A percentile compares a stretch with the other conserved stretches of the same genome.
phyloP scores from a whole-genome alignment of 2,113 vertebrate genomes.

The Asarcornis scutulata region DNA sequence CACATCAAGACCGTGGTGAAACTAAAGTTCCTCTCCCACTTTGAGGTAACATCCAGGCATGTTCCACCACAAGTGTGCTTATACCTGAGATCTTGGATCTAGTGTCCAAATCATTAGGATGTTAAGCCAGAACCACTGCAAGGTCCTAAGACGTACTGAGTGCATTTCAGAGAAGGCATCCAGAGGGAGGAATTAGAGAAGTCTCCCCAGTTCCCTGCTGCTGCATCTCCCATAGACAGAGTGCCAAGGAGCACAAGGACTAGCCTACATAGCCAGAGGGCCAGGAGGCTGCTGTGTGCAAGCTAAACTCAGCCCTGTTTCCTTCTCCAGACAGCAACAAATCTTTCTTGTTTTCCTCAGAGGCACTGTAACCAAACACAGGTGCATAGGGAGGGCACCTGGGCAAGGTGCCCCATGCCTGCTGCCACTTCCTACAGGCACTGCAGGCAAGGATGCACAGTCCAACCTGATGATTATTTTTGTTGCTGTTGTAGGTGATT shows the following conservation, averaged over 20 bases:
- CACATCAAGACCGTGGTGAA: neutral
- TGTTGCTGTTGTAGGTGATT: slow-evolving; percentile 37
- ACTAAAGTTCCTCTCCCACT: neutral
- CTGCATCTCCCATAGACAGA: neutral
- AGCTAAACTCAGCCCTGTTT: neutral
- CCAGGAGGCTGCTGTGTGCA: neutral
- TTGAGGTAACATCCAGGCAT: neutral
- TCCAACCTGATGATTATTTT: neutral
- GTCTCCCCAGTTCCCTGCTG: neutral
- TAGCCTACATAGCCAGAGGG: neutral
- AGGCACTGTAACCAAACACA: neutral
- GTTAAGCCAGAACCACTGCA: neutral
- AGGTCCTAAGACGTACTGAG: neutral
- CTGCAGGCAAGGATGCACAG: neutral
- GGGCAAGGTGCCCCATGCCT: neutral
- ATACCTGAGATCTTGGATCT: neutral
- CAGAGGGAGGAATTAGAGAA: neutral
- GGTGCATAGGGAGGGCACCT: neutral
- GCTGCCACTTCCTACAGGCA: neutral
- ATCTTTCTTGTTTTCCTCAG: neutral
- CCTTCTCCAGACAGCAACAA: neutral
- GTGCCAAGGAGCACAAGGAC: neutral
- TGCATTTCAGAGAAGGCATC: neutral
- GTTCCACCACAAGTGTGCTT: neutral
- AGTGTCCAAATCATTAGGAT: neutral